phyloP scores from a whole-genome alignment of 2,888 invertebrate species.

The Octodonta nipae region DNA sequence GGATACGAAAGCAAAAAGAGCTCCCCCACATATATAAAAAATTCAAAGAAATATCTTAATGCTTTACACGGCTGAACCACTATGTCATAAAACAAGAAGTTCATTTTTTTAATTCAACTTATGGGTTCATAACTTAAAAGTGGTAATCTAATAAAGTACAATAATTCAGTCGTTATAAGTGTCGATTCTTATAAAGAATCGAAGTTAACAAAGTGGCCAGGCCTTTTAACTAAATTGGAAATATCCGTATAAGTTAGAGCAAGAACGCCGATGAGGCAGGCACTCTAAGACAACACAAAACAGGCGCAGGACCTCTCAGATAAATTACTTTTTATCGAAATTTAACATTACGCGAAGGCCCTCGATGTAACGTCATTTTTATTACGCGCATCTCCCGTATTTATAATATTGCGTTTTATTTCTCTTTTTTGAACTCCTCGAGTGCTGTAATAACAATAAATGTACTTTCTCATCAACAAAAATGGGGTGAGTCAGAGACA shows the following conservation, averaged over 20 bases:
- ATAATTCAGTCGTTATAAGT: slow-evolving; percentile 32
- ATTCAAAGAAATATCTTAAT: slow-evolving; percentile 1
- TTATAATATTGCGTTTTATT: neutral
- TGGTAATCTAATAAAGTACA: slow-evolving; percentile 20
- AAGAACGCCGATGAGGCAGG: slow-evolving; percentile 29
- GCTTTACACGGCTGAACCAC: neutral
- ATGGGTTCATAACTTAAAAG: slow-evolving; percentile 2
- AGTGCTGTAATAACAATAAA: no score
- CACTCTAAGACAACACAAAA: slow-evolving; percentile 28
- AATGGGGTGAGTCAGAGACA: no score
- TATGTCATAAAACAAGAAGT: neutral
- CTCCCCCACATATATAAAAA: neutral
- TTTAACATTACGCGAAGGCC: slow-evolving; percentile 22
- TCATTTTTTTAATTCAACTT: slow-evolving; percentile 1
- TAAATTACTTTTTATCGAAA: slow-evolving; percentile 31
- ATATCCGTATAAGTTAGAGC: slow-evolving; percentile 32
- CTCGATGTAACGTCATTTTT: slow-evolving; percentile 19
- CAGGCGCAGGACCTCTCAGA: slow-evolving; percentile 26
- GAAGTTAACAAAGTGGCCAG: slow-evolving; percentile 34
- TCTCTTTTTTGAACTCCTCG: no score
- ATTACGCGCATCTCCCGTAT: slow-evolving; percentile 9
- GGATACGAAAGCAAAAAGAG: no score
- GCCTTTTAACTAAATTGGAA: slow-evolving; percentile 38
- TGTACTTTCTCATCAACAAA: no score
- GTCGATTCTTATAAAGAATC: slow-evolving; percentile 34